Conservation (phyloP, 2,113 vertebrate species). For the Solea senegalensis region DNA sequence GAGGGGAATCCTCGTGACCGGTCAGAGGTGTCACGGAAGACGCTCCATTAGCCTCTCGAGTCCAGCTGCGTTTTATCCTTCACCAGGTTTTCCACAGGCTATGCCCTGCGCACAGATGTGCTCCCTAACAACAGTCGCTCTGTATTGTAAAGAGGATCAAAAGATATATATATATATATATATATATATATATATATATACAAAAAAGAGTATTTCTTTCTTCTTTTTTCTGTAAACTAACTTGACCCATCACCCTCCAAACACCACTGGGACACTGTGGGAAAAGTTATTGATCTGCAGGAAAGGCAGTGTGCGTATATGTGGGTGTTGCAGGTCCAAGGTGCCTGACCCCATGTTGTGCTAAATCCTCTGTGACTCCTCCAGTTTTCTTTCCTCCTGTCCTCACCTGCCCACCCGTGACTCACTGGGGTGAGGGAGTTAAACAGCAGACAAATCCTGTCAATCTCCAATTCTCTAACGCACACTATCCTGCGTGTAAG, state of each 20-base stretch:
- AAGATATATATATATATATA: too few relatives aligned
- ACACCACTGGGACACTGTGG: background rate
- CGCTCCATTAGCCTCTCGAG: constrained; percentile 13
- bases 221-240: too few relatives aligned
- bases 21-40: constrained; percentile 7
- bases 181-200: too few relatives aligned
- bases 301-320: background rate
- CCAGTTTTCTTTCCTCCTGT: constrained; percentile 5
- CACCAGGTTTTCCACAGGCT: too few relatives aligned
- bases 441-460: constrained; percentile 57
- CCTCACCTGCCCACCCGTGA: constrained; percentile 16
- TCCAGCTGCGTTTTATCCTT: constrained; percentile 1
- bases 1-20: constrained; percentile 32
- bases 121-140: too few relatives aligned
- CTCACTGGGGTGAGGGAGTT: background rate
- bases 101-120: too few relatives aligned
- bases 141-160: too few relatives aligned
- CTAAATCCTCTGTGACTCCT: constrained; percentile 29
- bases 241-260: background rate
- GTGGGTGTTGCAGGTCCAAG: constrained; percentile 15
- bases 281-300: constrained; percentile 15
- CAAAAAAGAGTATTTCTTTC: too few relatives aligned
- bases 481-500: constrained; percentile 50
- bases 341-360: constrained; percentile 50
- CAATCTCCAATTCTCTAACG: constrained; percentile 49